These are phyloP conservation scores for Serinus canaria DNA, from an alignment of 2,113 vertebrate species.

Conservation along the genomic window DNA sequence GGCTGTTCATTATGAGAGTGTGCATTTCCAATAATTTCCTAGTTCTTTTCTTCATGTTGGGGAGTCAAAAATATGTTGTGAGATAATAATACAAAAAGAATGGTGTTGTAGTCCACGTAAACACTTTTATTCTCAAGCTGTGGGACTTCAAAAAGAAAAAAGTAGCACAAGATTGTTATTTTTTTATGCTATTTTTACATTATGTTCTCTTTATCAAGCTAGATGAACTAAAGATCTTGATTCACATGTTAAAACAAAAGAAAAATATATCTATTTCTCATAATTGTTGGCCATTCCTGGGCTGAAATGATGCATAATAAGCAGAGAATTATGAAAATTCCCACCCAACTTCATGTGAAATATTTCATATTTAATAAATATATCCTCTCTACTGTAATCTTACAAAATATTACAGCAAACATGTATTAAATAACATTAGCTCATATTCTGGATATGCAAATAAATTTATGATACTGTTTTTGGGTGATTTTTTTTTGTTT, in stretches of 20 bases:
- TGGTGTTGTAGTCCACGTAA: background rate
- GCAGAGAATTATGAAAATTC: background rate
- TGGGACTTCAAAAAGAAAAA: background rate
- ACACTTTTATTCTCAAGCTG: background rate
- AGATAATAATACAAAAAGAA: background rate
- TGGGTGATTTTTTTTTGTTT: too few relatives aligned
- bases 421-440: background rate
- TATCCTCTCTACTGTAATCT: background rate
- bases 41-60: background rate
- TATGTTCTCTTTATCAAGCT: background rate
- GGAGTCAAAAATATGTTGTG: background rate
- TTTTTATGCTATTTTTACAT: background rate
- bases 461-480: background rate
- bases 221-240: background rate
- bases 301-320: background rate
- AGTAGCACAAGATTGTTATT: background rate
- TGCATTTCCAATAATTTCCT: background rate
- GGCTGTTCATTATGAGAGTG: background rate
- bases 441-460: background rate
- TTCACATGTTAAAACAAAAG: background rate
- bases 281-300: background rate
- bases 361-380: background rate
- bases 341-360: background rate
- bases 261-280: background rate
- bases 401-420: background rate